Evolutionary conservation across 1,140 invertebrate species (phyloP).

Genomic region (Heliothis subflexa): DNA sequence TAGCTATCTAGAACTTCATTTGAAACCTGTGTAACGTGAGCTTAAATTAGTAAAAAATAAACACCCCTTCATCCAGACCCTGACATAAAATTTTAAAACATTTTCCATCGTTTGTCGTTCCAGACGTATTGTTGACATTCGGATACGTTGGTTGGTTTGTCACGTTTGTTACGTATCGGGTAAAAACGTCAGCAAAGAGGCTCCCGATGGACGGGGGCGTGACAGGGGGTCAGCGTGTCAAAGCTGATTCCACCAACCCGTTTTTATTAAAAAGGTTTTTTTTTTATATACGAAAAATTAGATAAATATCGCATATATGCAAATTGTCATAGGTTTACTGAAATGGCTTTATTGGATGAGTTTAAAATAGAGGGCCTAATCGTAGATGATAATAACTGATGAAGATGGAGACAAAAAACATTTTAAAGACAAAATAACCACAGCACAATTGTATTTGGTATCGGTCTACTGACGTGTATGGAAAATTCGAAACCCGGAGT

Average conservation of each 20-base stretch:
- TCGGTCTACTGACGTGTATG: neutral
- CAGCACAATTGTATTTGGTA: neutral
- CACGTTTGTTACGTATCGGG: neutral
- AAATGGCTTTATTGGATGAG: no score
- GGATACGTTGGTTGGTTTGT: conserved; percentile 22
- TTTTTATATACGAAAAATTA: conserved; percentile 7
- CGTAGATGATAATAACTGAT: no score
- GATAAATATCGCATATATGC: no score
- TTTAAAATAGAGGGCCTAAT: no score
- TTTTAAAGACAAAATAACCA: neutral
- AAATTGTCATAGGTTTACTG: no score
- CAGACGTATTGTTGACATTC: conserved; percentile 30
- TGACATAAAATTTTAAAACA: conserved; percentile 26
- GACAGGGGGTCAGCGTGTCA: conserved; percentile 43
- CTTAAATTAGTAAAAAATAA: neutral
- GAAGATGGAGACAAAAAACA: neutral
- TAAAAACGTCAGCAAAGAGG: conserved; percentile 36
- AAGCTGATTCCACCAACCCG: conserved; percentile 18
- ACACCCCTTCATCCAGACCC: neutral
- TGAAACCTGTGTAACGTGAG: no score
- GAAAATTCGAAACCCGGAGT: neutral
- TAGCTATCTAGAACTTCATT: no score
- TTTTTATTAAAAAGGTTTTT: conserved; percentile 30
- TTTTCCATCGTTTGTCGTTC: conserved; percentile 25
- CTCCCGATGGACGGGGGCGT: conserved; percentile 22